These are phyloP conservation scores for Corythoichthys haematopterus DNA, from an alignment of 2,113 vertebrate species.

Conservation along the genomic window DNA sequence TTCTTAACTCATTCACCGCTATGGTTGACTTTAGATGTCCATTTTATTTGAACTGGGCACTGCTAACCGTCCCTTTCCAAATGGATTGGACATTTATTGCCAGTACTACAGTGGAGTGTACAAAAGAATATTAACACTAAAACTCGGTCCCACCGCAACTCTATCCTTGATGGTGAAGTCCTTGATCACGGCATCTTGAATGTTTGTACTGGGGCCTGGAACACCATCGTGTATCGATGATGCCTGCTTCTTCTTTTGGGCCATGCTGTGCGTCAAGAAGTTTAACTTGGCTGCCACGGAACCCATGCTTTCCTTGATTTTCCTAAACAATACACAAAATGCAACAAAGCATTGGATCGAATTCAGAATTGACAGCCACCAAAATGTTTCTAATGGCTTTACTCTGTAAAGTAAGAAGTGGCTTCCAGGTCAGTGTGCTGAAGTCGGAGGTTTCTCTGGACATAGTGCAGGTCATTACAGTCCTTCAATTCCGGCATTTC, in stretches of 20 bases:
- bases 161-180: constrained; percentile 33
- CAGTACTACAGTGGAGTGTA: too few species aligned
- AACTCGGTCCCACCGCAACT: constrained; percentile 55
- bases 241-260: constrained; percentile 54
- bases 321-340: constrained; percentile 63
- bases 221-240: background rate
- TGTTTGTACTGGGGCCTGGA: constrained; percentile 55
- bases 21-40: too few species aligned
- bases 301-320: constrained; percentile 85
- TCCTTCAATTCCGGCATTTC: constrained; percentile 80
- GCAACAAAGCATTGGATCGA: background rate
- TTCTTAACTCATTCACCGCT: background rate
- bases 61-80: too few species aligned
- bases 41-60: too few species aligned
- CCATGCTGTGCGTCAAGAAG: constrained; percentile 80
- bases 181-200: constrained; percentile 65
- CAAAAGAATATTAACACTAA: background rate
- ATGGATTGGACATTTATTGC: too few species aligned
- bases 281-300: constrained; percentile 86
- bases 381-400: constrained; percentile 14
- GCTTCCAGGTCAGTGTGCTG: constrained; percentile 82
- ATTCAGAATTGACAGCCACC: background rate
- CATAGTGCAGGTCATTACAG: constrained; percentile 77
- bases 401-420: constrained; percentile 87
- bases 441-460: constrained; percentile 81